phyloP scores from a whole-genome alignment of 2,113 vertebrate species.

The Nycticorax nycticorax region DNA sequence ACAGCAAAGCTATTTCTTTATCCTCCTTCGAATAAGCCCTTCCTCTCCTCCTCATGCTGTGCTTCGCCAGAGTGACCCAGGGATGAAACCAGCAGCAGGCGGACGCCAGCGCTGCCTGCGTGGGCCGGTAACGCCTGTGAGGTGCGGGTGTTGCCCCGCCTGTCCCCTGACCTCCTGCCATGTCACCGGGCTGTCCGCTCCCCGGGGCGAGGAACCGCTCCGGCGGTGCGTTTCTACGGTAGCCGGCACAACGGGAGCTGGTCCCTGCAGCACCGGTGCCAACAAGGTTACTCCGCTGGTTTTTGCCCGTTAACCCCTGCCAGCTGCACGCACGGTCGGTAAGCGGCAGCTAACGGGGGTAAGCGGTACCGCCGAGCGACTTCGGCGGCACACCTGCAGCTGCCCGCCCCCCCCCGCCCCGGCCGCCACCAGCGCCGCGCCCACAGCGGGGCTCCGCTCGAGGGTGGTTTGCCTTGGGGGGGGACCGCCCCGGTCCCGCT shows the following conservation, averaged over 20 bases:
- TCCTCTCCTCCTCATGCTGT: not conserved
- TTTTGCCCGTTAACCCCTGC: fast-evolving
- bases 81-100: not conserved
- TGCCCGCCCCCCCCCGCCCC: not conserved
- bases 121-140: fast-evolving
- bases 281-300: fast-evolving
- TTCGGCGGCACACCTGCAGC: not conserved
- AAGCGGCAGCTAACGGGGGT: fast-evolving
- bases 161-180: fast-evolving
- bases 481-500: not conserved
- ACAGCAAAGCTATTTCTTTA: not conserved
- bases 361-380: fast-evolving
- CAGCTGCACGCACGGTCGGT: fast-evolving
- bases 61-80: not conserved
- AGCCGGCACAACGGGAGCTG: not conserved
- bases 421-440: not conserved
- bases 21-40: not conserved
- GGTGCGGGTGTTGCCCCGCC: fast-evolving
- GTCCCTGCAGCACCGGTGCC: fast-evolving
- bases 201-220: fast-evolving
- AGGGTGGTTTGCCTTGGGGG: not conserved
- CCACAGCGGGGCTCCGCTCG: not conserved
- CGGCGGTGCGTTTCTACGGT: fast-evolving
- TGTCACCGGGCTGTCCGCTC: fast-evolving
- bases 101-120: fast-evolving